Evolutionary conservation across 2,888 invertebrate genomes (phyloP).

Genomic region (Watsonalla cultraria): DNA sequence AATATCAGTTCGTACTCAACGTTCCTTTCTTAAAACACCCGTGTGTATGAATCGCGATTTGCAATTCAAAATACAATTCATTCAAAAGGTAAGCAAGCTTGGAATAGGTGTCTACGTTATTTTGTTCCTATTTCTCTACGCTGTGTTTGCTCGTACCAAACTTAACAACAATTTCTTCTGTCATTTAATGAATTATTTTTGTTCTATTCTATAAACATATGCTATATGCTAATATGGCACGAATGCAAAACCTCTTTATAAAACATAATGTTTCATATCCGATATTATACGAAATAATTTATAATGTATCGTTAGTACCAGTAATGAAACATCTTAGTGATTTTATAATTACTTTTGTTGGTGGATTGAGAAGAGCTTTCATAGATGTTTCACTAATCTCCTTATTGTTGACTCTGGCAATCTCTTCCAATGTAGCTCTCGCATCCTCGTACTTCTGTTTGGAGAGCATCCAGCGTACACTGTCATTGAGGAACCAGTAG

Average conservation of each 20-base stretch:
- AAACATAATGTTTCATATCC: too few relatives aligned
- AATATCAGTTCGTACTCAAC: too few relatives aligned
- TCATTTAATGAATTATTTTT: neutral
- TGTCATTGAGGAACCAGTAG: conserved; percentile 82
- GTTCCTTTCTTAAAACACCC: too few relatives aligned
- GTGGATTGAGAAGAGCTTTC: conserved; percentile 53
- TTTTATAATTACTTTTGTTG: conserved; percentile 25
- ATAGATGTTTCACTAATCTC: conserved; percentile 75
- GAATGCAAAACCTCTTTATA: too few relatives aligned
- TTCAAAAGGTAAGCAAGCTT: conserved; percentile 18
- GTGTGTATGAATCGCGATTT: too few relatives aligned
- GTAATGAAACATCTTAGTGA: too few relatives aligned
- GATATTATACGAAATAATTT: too few relatives aligned
- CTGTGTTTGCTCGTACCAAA: conserved; percentile 5
- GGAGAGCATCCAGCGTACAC: conserved; percentile 86
- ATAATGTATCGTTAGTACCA: too few relatives aligned
- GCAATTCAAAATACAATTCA: too few relatives aligned
- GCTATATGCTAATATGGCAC: too few relatives aligned
- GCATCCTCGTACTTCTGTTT: conserved; percentile 82
- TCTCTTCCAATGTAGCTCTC: conserved; percentile 76
- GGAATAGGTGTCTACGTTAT: conserved; percentile 8
- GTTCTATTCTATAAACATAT: too few relatives aligned
- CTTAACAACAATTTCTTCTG: neutral
- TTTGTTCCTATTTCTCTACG: too few relatives aligned
- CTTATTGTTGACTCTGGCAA: conserved; percentile 80